These are phyloP conservation scores for Mesochorus sp. DNA, from an alignment of 2,888 invertebrate genomes.

Conservation along the genomic window DNA sequence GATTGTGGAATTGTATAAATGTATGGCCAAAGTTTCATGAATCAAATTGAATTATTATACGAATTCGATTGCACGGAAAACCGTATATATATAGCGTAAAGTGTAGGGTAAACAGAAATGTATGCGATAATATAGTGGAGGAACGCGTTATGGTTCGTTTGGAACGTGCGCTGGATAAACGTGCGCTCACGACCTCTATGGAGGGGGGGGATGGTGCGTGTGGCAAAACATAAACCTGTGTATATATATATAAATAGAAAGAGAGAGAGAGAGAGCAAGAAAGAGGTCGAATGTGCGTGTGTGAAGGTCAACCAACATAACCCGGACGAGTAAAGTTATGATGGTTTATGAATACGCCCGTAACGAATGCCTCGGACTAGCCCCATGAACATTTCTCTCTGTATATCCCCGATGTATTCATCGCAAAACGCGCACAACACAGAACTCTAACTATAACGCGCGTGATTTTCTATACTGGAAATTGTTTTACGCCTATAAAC, in stretches of 20 bases:
- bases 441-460: conserved; percentile 78
- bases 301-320: conserved; percentile 66
- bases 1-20: too few species aligned
- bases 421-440: conserved; percentile 71
- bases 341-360: conserved; percentile 80
- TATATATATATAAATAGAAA: too few species aligned
- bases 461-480: conserved; percentile 81
- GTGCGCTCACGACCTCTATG: conserved; percentile 42
- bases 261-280: too few species aligned
- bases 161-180: conserved; percentile 57
- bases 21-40: neutral
- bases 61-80: conserved; percentile 38
- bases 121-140: conserved; percentile 52
- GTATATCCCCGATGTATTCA: conserved; percentile 57
- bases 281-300: conserved; percentile 43
- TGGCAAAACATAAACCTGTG: neutral
- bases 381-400: conserved; percentile 57
- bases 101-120: conserved; percentile 46
- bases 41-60: conserved; percentile 45
- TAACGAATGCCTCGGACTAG: conserved; percentile 76
- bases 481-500: conserved; percentile 81
- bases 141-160: conserved; percentile 62
- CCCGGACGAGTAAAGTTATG: conserved; percentile 77
- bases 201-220: conserved; percentile 41
- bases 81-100: neutral